Base-by-base conservation (phyloP, 2,113 vertebrate species). In the Microcebus lehilahytsara region DNA sequence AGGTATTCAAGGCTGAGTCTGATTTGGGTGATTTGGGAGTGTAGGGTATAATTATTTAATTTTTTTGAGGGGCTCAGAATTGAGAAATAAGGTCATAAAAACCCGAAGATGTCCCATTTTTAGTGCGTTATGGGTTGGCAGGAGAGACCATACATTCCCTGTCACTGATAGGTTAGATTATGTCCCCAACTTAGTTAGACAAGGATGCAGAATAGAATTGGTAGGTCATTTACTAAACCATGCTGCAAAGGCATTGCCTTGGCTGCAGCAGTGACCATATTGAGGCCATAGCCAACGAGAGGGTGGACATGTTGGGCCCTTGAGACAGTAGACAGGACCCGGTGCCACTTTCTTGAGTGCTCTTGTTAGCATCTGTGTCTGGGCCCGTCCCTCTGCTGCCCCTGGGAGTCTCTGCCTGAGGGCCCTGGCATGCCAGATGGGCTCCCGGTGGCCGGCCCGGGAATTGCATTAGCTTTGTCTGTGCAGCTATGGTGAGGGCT, bases 401-500 rank as follows among this genome's bases (percentile, higher is more conserved):
- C 40, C 14, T 58, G 87, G 93, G 64, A 23, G 27, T 11, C n/a
- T 80, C 71, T 72, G 34, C 37, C 56, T 56, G 66, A 86, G 22
- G 80, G 51, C 69, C 84, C 67, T 67, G 34, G 83, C 46, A 51
- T n/a, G 22, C 49, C 46, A 66, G 75, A 90, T 83, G 72, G 85
- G 67, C 23, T 27, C 72, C 95, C 46, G 22, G 3, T 64, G 94
- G 60, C 58, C 71, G 67, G 22, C 56, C 72, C 67, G 81, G 64
- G 67, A 84, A 89, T 92, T 58, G 34, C 77, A 56, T 0, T 40
- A 64, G 6, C 67, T 40, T 75, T 81, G 75, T 92, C 72, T 49
- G 13, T 30, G 9, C 74, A 86, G 60, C 42, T 71, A 75, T 81
- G 85, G 60, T 95, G 85, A 91, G 96, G 96, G 97, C 96, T 85